Base-by-base conservation (phyloP, 2,888 invertebrate species). In the Rhagophthalmus giganteus region DNA sequence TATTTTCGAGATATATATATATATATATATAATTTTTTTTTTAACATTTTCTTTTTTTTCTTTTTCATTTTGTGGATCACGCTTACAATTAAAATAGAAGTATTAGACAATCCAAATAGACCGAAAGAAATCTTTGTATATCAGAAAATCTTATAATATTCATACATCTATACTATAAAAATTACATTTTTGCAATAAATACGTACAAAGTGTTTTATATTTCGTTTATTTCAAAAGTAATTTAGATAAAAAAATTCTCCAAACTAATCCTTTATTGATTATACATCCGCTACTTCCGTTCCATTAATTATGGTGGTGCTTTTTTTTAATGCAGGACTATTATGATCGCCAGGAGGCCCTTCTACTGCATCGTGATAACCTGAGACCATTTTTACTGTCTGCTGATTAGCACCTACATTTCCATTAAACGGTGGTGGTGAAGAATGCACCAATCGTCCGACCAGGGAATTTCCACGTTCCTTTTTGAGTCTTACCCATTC, bases 401-500 rank as follows among this genome's bases (percentile, higher is more conserved):
- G 44, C 12, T 30, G 27, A 16, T 42, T 47, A 15, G 47, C 25
- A 11, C 41, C 13, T 24, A 35, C 31, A 16, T 37, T 27, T n/a
- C 45, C 40, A 37, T 48, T 54, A n/a, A 20, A 32, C 1, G 46
- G 30, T 48, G 57, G 75, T 33, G 57, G 75, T 48, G 70, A 71
- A 7, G 84, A 82, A 67, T 85, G 84, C 49, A 83, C 81, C 60
- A 84, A 72, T 32, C 83, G 75, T 14, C 83, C 84, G 67, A 81
- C 78, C 37, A 83, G 70, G 55, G 79, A 79, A 9, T 79, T 77
- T 41, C 78, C 77, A 70, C 79, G 81, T 53, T 84, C 84, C 66
- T 83, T 85, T 28, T 81, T 79, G 27, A 78, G 80, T 59, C 82
- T 76, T 33, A 86, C 77, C 91, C 91, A 92, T 58, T 87, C 86